Conservation (phyloP, 2,113 vertebrate species). For the Mus spicilegus region DNA sequence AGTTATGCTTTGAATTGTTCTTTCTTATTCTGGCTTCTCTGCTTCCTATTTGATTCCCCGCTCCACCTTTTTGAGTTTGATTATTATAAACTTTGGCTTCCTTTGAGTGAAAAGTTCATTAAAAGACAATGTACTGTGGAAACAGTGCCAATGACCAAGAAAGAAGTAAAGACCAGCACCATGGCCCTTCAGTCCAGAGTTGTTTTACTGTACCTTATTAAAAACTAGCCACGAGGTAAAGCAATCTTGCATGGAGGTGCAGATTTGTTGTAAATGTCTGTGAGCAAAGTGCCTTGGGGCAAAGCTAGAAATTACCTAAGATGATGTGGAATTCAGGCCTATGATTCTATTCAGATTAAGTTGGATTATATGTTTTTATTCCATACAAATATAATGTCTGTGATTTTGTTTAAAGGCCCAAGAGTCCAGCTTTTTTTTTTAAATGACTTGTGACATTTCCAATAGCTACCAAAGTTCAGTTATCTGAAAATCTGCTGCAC, state of each 20-base stretch:
- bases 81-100: background rate
- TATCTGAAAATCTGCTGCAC: constrained; percentile 64
- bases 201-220: background rate
- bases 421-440: constrained; percentile 46
- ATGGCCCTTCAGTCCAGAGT: background rate
- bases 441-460: constrained; percentile 31
- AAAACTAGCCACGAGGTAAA: background rate
- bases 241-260: background rate
- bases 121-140: background rate
- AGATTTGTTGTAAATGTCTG: background rate
- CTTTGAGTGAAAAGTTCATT: background rate
- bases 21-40: background rate
- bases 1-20: background rate
- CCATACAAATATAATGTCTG: background rate
- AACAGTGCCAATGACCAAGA: background rate
- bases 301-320: background rate
- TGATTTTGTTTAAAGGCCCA: constrained; percentile 57
- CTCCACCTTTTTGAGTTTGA: background rate
- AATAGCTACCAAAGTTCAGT: constrained; percentile 23
- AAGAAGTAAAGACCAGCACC: background rate
- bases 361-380: background rate
- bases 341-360: background rate
- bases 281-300: background rate
- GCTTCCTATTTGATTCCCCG: background rate
- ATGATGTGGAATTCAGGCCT: background rate